Evolutionary conservation across 2,888 invertebrate genomes (phyloP).

Genomic region (Agriopis leucophaearia): DNA sequence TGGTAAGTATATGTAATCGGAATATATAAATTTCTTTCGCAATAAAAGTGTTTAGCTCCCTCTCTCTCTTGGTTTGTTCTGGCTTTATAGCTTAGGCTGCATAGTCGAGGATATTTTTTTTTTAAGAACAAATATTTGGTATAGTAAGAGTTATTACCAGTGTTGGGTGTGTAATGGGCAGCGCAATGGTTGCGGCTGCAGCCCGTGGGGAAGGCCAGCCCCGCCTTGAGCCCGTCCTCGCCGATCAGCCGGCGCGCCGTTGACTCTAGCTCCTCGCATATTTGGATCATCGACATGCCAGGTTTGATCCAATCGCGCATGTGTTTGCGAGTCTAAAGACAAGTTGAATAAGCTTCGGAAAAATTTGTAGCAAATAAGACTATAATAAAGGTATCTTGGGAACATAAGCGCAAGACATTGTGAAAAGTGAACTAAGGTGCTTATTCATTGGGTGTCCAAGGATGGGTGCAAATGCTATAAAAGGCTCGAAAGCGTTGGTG

Average conservation of each 20-base stretch:
- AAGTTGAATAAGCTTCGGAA: neutral
- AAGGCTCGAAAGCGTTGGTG: too few species aligned
- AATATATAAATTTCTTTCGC: too few species aligned
- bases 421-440: too few species aligned
- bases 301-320: constrained; percentile 98
- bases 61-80: too few species aligned
- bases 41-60: too few species aligned
- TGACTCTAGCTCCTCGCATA: constrained; percentile 98
- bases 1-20: too few species aligned
- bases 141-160: constrained; percentile 81
- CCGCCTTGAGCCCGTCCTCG: constrained; percentile 98
- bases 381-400: too few species aligned
- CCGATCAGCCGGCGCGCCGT: constrained; percentile 96
- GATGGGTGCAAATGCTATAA: too few species aligned
- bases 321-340: constrained; percentile 92
- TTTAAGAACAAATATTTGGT: neutral
- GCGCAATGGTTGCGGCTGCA: constrained; percentile 99
- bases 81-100: too few species aligned
- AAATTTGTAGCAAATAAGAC: neutral
- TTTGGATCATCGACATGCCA: constrained; percentile 99
- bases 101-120: too few species aligned
- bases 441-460: too few species aligned
- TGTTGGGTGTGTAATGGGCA: constrained; percentile 99
- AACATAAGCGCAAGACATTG: too few species aligned
- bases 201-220: constrained; percentile 98